Base-by-base conservation (phyloP, 1,140 invertebrate genomes). In the Linepithema humile region DNA sequence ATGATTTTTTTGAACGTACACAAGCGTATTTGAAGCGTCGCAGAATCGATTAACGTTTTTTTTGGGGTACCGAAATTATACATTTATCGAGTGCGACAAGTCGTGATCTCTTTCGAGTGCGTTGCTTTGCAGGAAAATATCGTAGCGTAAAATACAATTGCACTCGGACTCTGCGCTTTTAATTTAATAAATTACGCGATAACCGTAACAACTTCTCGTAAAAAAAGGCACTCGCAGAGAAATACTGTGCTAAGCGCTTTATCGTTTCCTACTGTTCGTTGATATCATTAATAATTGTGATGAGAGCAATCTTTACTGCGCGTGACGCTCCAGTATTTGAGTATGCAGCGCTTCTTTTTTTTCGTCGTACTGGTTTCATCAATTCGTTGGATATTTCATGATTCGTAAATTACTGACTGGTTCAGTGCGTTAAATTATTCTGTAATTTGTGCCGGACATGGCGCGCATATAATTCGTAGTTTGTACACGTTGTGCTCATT, bases 141-240 rank as follows among this genome's bases (percentile, higher is more conserved):
- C 6, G 48, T 17, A 53, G 6, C 60, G 17, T 78, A 40, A 78
- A 69, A 40, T 53, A 69, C 0, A 45, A 3, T n/a, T 32, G 62
- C 23, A 29, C 32, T 69, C 69, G 45, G 35, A 69, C 38, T 35
- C 4, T 23, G 32, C 26, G 59, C 20, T 15, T 64, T 50, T 20
- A 29, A 7, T 78, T 80, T 69, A 80, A 70, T 70, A 43, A 70
- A 80, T 69, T 35, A 80, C 9, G 17, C 64, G 64, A 69, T 70
- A 70, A 57, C 35, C 15, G 20, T 43, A n/a, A n/a, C n/a, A n/a
- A n/a, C 15, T 12, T 50, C 17, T 38, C 10, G 43, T 38, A 26
- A 29, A 53, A 57, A 20, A 35, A 23, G 40, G n/a, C 48, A 69
- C 20, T 55, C 35, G 60, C 23, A 78, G 23, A 50, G 26, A 69